Evolutionary conservation across 2,113 vertebrate genomes (phyloP).

Genomic region (Albula goreensis): DNA sequence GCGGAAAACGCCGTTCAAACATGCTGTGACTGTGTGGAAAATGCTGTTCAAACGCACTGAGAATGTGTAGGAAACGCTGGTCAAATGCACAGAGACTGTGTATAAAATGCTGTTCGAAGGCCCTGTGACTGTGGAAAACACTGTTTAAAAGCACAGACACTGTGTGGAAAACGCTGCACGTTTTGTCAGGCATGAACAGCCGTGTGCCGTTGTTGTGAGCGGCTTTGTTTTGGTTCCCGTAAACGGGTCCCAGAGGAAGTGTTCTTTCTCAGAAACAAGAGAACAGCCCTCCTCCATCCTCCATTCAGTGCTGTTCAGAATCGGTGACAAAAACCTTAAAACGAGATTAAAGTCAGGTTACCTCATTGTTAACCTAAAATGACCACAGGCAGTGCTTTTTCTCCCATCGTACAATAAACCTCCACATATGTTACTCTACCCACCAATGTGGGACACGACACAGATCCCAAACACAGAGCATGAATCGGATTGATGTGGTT

Average conservation of each 20-base stretch:
- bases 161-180: not conserved
- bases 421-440: not conserved
- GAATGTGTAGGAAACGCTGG: not conserved
- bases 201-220: not conserved
- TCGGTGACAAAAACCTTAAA: not conserved
- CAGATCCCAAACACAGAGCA: not conserved
- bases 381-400: not conserved
- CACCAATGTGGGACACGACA: not conserved
- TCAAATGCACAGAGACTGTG: not conserved
- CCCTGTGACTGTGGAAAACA: not conserved
- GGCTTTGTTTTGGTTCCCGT: not conserved
- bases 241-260: slow-evolving; percentile 1
- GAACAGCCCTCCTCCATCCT: too few relatives aligned
- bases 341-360: not conserved
- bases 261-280: slow-evolving; percentile 14
- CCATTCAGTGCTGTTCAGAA: not conserved
- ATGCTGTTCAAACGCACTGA: not conserved
- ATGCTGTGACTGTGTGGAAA: not conserved
- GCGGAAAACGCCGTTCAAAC: not conserved
- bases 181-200: not conserved
- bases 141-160: not conserved
- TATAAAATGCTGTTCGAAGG: not conserved
- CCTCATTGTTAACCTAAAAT: not conserved
- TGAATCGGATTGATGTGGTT: slow-evolving; percentile 11
- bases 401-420: not conserved